Conservation (phyloP, 2,888 invertebrate species). For the Tenthredo amoena region DNA sequence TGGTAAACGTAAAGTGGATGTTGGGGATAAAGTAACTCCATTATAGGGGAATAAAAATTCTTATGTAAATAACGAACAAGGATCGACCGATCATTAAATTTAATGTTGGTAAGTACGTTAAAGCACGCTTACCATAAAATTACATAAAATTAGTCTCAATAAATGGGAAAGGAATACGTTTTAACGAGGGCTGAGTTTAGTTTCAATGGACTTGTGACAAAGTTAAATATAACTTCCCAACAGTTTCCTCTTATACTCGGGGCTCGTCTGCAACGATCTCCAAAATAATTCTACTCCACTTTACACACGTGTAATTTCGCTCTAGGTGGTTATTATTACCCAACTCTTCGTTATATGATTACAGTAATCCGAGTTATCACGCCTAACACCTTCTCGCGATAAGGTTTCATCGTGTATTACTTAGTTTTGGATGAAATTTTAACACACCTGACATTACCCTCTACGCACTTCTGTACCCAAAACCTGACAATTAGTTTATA, state of each 20-base stretch:
- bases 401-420: neutral
- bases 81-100: constrained; percentile 35
- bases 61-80: neutral
- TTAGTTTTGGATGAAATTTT: constrained; percentile 34
- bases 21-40: constrained; percentile 30
- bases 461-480: neutral
- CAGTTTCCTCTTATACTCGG: neutral
- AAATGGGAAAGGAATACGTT: neutral
- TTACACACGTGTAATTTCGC: neutral
- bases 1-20: constrained; percentile 38
- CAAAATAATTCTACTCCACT: neutral
- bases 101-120: neutral
- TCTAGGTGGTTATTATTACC: neutral
- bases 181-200: constrained; percentile 14
- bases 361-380: constrained; percentile 34
- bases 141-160: constrained; percentile 10
- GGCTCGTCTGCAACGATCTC: neutral
- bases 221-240: neutral
- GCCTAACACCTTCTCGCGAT: neutral
- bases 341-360: neutral
- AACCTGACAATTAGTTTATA: constrained; percentile 1
- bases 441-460: constrained; percentile 7
- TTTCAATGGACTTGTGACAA: constrained; percentile 4
- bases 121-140: constrained; percentile 10
- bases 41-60: constrained; percentile 22